Evolutionary conservation across 2,113 vertebrate genomes (phyloP).

Genomic region (Prochilodus magdalenae): DNA sequence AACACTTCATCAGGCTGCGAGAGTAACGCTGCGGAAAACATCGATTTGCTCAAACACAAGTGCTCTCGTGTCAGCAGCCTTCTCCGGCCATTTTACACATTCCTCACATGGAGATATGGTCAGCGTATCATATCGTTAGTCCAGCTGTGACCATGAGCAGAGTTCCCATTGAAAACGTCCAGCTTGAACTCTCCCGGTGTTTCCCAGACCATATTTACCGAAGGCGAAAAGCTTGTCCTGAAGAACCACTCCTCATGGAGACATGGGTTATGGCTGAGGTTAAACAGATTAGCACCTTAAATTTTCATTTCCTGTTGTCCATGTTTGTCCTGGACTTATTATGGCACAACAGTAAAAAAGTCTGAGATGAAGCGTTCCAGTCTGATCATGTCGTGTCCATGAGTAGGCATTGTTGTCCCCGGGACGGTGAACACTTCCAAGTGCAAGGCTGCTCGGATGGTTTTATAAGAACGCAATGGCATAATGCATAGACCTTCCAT

Average conservation of each 20-base stretch:
- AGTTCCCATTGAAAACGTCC: conserved; percentile 47
- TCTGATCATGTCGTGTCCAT: neutral
- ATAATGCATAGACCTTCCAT: conserved; percentile 6
- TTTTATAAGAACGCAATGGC: neutral
- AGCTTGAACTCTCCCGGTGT: conserved; percentile 45
- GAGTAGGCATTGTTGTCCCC: neutral
- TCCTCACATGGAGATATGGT: conserved; percentile 20
- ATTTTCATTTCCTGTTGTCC: conserved; percentile 30
- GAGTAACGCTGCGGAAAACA: neutral
- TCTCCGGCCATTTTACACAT: conserved; percentile 4
- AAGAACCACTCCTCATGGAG: neutral
- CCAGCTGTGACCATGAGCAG: conserved; percentile 46
- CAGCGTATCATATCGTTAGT: conserved; percentile 22
- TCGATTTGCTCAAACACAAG: neutral
- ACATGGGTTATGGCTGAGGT: neutral
- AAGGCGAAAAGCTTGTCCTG: conserved; percentile 3
- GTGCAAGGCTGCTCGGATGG: conserved; percentile 4
- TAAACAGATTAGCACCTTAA: conserved; percentile 47
- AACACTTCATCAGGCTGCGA: neutral
- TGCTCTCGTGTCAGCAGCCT: neutral
- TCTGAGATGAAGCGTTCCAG: conserved; percentile 9
- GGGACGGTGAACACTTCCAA: neutral
- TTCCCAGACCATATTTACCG: conserved; percentile 12
- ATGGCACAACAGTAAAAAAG: conserved; percentile 13
- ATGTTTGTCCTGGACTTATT: neutral